Conservation (phyloP, 2,888 invertebrate genomes). For the Drosophila vallismaia region DNA sequence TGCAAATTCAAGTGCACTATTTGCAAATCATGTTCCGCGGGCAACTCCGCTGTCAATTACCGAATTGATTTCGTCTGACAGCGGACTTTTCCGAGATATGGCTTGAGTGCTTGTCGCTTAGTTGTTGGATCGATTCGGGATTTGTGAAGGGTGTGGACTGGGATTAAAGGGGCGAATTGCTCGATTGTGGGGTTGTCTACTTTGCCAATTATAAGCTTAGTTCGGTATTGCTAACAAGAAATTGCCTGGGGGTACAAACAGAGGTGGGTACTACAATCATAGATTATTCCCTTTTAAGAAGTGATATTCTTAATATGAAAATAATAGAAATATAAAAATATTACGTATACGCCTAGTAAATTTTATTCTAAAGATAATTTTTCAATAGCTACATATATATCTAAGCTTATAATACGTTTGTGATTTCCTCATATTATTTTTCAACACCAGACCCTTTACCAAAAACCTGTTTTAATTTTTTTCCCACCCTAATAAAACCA, state of each 20-base stretch:
- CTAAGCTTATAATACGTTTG: neutral
- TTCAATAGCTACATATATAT: no score
- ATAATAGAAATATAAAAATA: no score
- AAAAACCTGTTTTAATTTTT: neutral
- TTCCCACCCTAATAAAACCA: conserved; percentile 1
- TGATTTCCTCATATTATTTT: neutral
- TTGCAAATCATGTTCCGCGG: conserved; percentile 80
- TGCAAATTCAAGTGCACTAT: conserved; percentile 82
- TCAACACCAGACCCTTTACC: neutral
- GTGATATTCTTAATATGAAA: no score
- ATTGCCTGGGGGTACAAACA: neutral
- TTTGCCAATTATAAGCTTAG: conserved; percentile 66
- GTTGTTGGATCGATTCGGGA: conserved; percentile 15
- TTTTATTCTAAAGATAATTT: neutral
- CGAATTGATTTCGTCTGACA: conserved; percentile 43
- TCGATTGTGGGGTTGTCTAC: conserved; percentile 4
- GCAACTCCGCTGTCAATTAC: conserved; percentile 79
- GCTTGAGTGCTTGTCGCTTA: conserved; percentile 52
- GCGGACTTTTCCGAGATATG: conserved; percentile 32
- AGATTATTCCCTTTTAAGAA: neutral
- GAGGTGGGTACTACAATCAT: conserved; percentile 4
- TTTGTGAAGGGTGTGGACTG: neutral
- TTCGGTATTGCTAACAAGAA: conserved; percentile 44
- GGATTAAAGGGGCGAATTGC: neutral
- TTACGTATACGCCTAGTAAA: neutral